These are phyloP conservation scores for Pantala flavescens DNA, from an alignment of 1,140 invertebrate genomes.

Conservation along the genomic window DNA sequence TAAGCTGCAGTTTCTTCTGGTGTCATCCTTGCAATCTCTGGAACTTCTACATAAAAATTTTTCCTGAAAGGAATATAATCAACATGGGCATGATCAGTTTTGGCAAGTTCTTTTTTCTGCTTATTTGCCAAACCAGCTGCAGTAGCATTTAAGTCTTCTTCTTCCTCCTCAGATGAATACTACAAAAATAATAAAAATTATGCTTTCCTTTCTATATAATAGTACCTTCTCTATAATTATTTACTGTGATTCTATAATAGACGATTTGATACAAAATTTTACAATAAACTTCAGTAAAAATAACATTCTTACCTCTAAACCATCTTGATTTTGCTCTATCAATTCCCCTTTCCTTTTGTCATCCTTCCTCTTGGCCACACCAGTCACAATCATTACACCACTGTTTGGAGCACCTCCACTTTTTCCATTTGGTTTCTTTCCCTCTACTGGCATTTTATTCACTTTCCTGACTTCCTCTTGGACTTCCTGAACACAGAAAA, in stretches of 20 bases:
- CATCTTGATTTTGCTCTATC: conserved; percentile 95
- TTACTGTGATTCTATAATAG: too few relatives aligned
- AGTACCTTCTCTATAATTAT: too few relatives aligned
- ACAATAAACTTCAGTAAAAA: too few relatives aligned
- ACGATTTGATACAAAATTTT: too few relatives aligned
- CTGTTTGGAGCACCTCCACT: conserved; percentile 18
- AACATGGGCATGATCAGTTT: conserved; percentile 75
- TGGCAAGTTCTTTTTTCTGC: conserved; percentile 79
- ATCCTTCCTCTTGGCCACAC: conserved; percentile 76
- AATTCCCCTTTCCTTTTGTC: conserved; percentile 78
- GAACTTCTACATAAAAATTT: conserved; percentile 93
- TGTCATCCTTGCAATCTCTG: conserved; percentile 79
- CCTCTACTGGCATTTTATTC: conserved; percentile 59
- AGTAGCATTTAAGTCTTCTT: conserved; percentile 85
- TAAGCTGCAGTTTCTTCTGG: conserved; percentile 77
- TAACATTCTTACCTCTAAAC: conserved; percentile 55
- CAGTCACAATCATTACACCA: conserved; percentile 73
- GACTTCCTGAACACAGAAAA: conserved; percentile 42
- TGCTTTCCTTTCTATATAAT: not conserved
- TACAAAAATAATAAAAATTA: conserved; percentile 28
- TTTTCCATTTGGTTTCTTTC: conserved; percentile 29
- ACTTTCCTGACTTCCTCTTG: conserved; percentile 86
- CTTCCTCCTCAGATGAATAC: conserved; percentile 95
- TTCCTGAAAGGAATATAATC: conserved; percentile 87
- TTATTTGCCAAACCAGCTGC: conserved; percentile 80